Evolutionary conservation across 2,888 invertebrate species (phyloP), one percentile per base, ranked within the genome.

Genomic region (Agrochola macilenta): DNA sequence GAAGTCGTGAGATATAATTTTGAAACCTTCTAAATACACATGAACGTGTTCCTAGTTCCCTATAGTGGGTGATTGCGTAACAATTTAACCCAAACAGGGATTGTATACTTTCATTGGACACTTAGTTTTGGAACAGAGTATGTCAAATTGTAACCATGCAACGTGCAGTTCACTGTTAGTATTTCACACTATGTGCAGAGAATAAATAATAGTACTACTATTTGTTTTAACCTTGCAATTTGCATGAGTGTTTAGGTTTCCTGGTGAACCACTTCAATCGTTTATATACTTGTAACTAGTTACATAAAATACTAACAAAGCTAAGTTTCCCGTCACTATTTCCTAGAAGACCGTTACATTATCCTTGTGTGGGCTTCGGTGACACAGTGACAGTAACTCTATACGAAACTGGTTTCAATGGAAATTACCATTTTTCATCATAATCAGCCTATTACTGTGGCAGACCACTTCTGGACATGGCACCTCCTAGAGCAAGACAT

Each of bases 171-270:
- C 20, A 52, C 20, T 52, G 52, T 11, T 43, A 12, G 11, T 43
- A 43, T 43, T 12, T 43, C 12, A 11, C 43, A 43, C 43, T 35
- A 35, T 35, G 3, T 4, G 35, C 35, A 35, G 35, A 35, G 35
- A 35, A 35, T 35, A 35, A 35, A 35, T 35, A 35, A 35, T 35
- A 35, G 35, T 35, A 35, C 35, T 35, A 35, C 35, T 35, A 35
- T 17, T 35, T 9, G 74, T 30, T 14, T 0, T 30, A 43, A 75
- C 61, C 75, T 75, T 75, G 75, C 14, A 5, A 43, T 54, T 43
- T n/a, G n/a, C 35, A 46, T 12, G 8, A 17, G 5, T 52, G 4
- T 39, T n/a, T 20, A 17, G 12, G 26, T 52, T 61, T 75, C 43
- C 75, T 43, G 60, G 12, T 61, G 9, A 52, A 52, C 52, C 23